A percentile compares a stretch with the other conserved stretches of the same genome.
phyloP scores from a whole-genome alignment of 2,113 vertebrate genomes.

The Nyctereutes procyonoides region DNA sequence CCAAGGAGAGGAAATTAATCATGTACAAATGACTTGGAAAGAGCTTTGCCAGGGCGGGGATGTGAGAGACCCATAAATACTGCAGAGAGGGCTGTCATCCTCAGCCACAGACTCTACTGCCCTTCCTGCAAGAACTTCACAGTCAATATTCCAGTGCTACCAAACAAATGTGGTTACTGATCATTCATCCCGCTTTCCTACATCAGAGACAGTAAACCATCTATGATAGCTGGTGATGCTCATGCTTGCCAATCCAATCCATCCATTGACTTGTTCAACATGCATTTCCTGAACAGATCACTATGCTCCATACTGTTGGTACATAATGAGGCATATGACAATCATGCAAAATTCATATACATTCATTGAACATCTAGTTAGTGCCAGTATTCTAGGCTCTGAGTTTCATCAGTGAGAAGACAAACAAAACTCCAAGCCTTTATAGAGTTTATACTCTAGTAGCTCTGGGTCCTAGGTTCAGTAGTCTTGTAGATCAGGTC shows the following conservation, averaged over 20 bases:
- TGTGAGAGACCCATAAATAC: slow-evolving; percentile 24
- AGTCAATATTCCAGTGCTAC: background rate
- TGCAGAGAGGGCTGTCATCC: background rate
- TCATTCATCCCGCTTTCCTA: background rate
- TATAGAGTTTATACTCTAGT: background rate
- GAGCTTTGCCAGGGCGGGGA: background rate
- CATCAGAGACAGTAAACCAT: background rate
- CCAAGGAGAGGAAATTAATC: slow-evolving; percentile 61
- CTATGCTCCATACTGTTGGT: background rate
- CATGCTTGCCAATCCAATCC: background rate
- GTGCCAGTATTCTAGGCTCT: background rate
- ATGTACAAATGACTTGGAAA: background rate
- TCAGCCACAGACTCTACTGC: background rate
- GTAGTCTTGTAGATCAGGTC: background rate
- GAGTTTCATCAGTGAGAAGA: background rate
- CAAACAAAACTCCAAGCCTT: background rate
- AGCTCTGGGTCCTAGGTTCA: background rate
- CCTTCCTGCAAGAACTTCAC: background rate
- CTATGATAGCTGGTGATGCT: background rate
- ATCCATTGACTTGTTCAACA: background rate
- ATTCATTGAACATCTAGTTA: background rate
- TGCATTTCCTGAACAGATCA: background rate
- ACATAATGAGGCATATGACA: background rate
- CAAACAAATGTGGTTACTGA: background rate
- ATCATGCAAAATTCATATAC: background rate